Evolutionary conservation across 2,797 vertebrate species (phyloP).

Genomic region (Oryzias sinensis): DNA sequence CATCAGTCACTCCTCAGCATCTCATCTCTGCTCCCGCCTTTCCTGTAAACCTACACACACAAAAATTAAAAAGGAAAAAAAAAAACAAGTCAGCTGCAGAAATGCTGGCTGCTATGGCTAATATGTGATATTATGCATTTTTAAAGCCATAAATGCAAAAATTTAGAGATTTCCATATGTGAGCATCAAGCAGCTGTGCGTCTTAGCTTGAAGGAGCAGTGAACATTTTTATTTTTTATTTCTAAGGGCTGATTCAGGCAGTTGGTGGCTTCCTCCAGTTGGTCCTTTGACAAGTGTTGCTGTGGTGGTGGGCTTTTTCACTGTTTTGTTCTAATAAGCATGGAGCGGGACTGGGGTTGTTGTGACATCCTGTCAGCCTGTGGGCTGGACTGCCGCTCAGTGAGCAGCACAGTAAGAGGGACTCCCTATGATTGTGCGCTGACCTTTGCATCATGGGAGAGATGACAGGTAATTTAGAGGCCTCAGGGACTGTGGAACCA

Average conservation of each 20-base stretch:
- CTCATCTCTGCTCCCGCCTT: conserved; percentile 55
- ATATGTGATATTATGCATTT: conserved; percentile 35
- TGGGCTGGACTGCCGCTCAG: conserved; percentile 70
- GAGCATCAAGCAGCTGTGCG: conserved; percentile 5
- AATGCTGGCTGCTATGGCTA: conserved; percentile 41
- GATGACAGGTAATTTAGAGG: conserved; percentile 86
- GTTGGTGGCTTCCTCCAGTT: conserved; percentile 32
- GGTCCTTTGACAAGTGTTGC: conserved; percentile 57
- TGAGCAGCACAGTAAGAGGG: conserved; percentile 60
- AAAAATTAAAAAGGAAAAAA: conserved; percentile 27
- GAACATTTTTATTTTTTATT: conserved; percentile 10
- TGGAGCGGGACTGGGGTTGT: conserved; percentile 56
- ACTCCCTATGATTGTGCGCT: conserved; percentile 76
- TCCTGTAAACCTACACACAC: conserved; percentile 53
- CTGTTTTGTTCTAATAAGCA: conserved; percentile 72
- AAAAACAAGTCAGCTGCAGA: conserved; percentile 48
- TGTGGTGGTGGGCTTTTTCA: conserved; percentile 47
- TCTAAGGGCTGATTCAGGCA: conserved; percentile 25
- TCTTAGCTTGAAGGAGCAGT: background rate
- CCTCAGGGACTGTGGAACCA: conserved; percentile 69
- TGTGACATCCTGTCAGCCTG: conserved; percentile 76
- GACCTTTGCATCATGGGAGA: conserved; percentile 84
- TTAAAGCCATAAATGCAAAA: conserved; percentile 10
- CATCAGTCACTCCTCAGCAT: conserved; percentile 66
- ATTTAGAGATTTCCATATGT: conserved; percentile 24